Conservation (phyloP, 2,888 invertebrate species). For the Orthosia gothica region DNA sequence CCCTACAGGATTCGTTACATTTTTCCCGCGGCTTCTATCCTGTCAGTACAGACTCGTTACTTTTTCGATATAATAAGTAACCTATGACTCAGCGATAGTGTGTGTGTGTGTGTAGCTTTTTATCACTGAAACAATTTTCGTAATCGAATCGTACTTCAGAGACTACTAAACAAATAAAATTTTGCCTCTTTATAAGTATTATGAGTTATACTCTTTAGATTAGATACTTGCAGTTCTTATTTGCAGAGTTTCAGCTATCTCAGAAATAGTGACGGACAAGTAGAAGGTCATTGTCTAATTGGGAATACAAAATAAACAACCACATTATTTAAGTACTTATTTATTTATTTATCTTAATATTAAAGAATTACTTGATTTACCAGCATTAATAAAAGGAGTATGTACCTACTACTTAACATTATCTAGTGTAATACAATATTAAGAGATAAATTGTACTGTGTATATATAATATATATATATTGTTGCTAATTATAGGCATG, state of each 20-base stretch:
- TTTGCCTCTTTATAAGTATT: too few relatives aligned
- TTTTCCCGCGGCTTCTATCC: too few relatives aligned
- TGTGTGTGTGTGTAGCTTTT: too few relatives aligned
- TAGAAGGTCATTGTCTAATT: not conserved
- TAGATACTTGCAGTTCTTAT: too few relatives aligned
- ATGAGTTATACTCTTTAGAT: too few relatives aligned
- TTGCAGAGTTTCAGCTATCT: not conserved
- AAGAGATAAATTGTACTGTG: constrained; percentile 78
- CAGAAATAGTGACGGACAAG: not conserved
- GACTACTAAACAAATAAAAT: too few relatives aligned
- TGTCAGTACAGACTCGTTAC: too few relatives aligned
- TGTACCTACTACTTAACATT: constrained; percentile 73
- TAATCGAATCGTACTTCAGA: too few relatives aligned
- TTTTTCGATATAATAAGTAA: too few relatives aligned
- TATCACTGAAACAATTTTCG: too few relatives aligned
- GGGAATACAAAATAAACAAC: constrained; percentile 37
- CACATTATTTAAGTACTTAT: constrained; percentile 80
- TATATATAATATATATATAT: constrained; percentile 56
- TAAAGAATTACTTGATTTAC: constrained; percentile 80
- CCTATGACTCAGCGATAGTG: too few relatives aligned
- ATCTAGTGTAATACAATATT: constrained; percentile 75
- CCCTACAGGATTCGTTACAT: too few relatives aligned
- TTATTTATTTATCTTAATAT: constrained; percentile 82
- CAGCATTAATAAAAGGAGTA: constrained; percentile 82
- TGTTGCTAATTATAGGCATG: constrained; percentile 76